Evolutionary conservation across 2,797 vertebrate species (phyloP), one percentile per base, ranked within the genome.

Genomic region (Sus cebifrons): DNA sequence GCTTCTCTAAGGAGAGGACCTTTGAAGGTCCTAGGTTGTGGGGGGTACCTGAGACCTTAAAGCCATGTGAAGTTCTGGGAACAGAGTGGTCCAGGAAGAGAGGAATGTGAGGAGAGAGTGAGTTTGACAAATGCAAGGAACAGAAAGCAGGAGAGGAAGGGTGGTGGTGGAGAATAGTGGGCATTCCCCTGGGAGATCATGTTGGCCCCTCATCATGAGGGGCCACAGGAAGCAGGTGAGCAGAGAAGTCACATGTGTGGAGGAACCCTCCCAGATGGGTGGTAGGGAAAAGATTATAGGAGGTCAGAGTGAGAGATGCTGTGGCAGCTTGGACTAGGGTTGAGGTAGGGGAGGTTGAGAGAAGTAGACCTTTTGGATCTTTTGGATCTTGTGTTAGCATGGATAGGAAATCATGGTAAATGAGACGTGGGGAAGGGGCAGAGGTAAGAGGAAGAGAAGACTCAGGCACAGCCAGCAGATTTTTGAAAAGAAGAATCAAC

Each of bases 401-500:
- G 70, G 40, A 74, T 0, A 78, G 52, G 29, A 56, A 65, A 73
- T 77, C 56, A 32, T 23, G 27, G 56, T 4, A 5, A 25, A 89
- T 82, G 29, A 54, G 32, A 52, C 54, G 9, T n/a, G 9, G 32
- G 18, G 23, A 6, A 4, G 12, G 15, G 36, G 6, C 14, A 16
- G 64, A 74, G n/a, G 4, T 65, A 60, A 91, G 13, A 85, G 58
- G 40, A 73, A 82, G 23, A 96, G 54, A 89, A 96, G 54, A 68
- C 23, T 95, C 14, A 23, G 64, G 20, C 18, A 20, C 60, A 60
- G 83, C 27, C 29, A 16, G 79, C 36, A 12, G 17, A 14, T 82
- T 91, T 95, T 78, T 73, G 29, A 13, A 83, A 97, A 86, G 86
- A 93, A 89, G 23, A 86, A 56, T 20, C 36, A 71, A 21, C 2